Conservation (phyloP, 2,797 vertebrate species). For the Anguilla obscura region DNA sequence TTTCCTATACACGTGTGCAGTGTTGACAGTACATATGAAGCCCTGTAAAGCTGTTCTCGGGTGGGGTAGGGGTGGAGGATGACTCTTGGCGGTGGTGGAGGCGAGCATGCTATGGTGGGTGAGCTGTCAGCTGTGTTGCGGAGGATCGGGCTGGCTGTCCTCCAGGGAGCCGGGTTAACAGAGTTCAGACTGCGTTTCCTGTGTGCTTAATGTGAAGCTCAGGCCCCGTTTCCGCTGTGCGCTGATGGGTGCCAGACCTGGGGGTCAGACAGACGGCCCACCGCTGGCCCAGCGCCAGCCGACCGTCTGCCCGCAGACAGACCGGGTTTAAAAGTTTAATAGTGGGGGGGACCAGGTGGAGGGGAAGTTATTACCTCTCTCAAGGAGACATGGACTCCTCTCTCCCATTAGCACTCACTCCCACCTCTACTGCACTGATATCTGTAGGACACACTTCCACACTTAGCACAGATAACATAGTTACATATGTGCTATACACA, state of each 20-base stretch:
- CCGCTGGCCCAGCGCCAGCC: conserved; percentile 11
- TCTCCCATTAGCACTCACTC: conserved; percentile 11
- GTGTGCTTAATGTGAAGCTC: conserved; percentile 42
- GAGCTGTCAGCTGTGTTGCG: not conserved
- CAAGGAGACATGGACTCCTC: conserved; percentile 17
- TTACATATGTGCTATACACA: conserved; percentile 11
- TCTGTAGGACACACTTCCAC: not conserved
- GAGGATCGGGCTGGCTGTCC: conserved; percentile 5
- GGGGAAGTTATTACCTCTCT: conserved; percentile 25
- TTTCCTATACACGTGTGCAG: not conserved
- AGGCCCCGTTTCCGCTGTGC: conserved; percentile 70
- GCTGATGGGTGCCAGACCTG: conserved; percentile 70
- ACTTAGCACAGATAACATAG: conserved; percentile 18
- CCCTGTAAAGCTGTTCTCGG: not conserved
- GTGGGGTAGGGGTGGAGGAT: not conserved
- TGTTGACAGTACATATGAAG: not conserved
- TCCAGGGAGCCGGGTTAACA: conserved; percentile 21
- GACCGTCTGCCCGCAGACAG: conserved; percentile 20
- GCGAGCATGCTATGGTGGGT: not conserved
- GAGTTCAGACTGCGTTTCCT: conserved; percentile 31
- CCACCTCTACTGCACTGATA: conserved; percentile 8
- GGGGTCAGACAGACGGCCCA: conserved; percentile 53
- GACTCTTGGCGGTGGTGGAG: not conserved
- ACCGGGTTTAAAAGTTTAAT: conserved; percentile 52
- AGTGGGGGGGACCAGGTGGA: conserved; percentile 29